Base-by-base conservation (phyloP, 1,140 invertebrate species). In the Drosophila sproati region DNA sequence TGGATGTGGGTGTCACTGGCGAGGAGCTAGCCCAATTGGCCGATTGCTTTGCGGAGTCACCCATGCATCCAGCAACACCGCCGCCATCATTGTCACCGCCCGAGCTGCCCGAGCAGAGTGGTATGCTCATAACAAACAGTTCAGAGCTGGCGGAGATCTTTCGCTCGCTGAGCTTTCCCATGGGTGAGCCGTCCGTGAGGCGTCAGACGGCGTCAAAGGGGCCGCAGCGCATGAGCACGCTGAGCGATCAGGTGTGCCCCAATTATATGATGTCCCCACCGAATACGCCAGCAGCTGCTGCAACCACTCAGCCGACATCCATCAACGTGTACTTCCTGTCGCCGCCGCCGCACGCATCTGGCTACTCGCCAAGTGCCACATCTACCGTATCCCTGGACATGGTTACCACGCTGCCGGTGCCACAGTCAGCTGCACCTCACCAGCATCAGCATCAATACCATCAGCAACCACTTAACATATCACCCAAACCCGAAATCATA, bases 311-410 rank as follows among this genome's bases (percentile, higher is more conserved):
- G 51, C 73, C 87, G 63, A 82, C 83, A 51, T 76, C 86, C 80
- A 87, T 92, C 54, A 92, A 92, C 70, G 91, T 92, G 55, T 92
- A 92, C 80, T 92, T 92, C 77, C 82, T 92, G 56, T 92, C 91
- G 64, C 91, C 91, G 68, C 91, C 88, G 72, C 80, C 91, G 37
- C 86, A 91, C 56, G 75, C 80, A 3, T 61, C 83, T 35, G 80
- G 85, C 41, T 92, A 89, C 37, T 64, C 91, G 62, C 77, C 75
- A 32, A 89, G 75, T 60, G 91, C 91, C 73, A 80, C 91, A 10
- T 91, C 91, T 4, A 92, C 91, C 5, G 79, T 92, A 48, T 92
- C 91, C 12, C 63, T 92, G 72, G 91, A 92, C 66, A 81, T 92
- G 61, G 78, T 92, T 59, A 91, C 91, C 48, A 73, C 80, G 29